Evolutionary conservation across 2,888 invertebrate species (phyloP).

Genomic region (Drosophila borborema): DNA sequence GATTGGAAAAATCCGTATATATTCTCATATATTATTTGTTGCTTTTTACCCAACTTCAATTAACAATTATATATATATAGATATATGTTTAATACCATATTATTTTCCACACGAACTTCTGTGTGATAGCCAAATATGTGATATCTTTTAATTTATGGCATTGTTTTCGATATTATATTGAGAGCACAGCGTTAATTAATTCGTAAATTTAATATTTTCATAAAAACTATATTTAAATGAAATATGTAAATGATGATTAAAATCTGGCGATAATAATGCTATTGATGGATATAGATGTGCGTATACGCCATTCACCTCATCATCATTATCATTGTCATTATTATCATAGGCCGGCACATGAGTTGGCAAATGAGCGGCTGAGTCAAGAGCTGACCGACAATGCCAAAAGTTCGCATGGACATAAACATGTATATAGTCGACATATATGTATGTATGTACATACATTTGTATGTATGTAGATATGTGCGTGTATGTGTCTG

Average conservation of each 20-base stretch:
- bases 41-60: background rate
- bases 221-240: background rate
- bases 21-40: no score
- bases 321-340: slow-evolving; percentile 35
- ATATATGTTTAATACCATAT: background rate
- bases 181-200: background rate
- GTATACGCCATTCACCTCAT: slow-evolving; percentile 37
- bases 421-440: slow-evolving; percentile 38
- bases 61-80: background rate
- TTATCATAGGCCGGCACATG: slow-evolving; percentile 45
- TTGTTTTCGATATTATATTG: background rate
- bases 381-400: slow-evolving; percentile 56
- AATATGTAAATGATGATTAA: slow-evolving; percentile 14
- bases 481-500: slow-evolving; percentile 19
- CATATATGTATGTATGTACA: slow-evolving; percentile 2
- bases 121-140: background rate
- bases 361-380: slow-evolving; percentile 52
- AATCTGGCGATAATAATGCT: slow-evolving; percentile 11
- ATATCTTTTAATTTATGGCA: background rate
- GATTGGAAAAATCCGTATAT: no score
- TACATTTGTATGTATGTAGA: background rate
- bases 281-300: background rate
- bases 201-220: background rate
- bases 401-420: slow-evolving; percentile 60
- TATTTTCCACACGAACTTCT: background rate